Base-by-base conservation (phyloP, 2,888 invertebrate genomes). In the Microplitis manilae region DNA sequence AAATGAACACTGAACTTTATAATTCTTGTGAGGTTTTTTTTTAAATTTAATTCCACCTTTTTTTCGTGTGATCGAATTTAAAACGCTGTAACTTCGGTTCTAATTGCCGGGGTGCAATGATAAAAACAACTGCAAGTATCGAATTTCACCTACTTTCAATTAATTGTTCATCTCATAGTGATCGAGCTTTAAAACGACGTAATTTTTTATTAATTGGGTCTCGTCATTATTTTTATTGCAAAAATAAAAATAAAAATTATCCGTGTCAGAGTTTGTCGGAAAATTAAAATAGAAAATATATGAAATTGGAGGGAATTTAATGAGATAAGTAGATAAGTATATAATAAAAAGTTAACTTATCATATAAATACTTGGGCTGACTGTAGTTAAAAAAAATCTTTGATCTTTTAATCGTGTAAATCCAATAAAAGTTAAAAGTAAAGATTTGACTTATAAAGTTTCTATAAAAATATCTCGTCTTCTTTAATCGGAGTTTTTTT, bases 391-490 rank as follows among this genome's bases (percentile, higher is more conserved):
- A 15, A 6, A 39, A 9, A n/a, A 41, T 41, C 41, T 20, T 50
- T 41, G 50, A 70, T 70, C 20, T 59, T 70, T 59, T 41, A 59
- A 70, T 70, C 20, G 17, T n/a, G 59, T 50, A 38, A 70, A 59
- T 30, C 20, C 13, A 17, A 15, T n/a, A 41, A 68, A 15, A 20
- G n/a, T 50, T 9, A 39, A n/a, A n/a, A 20, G 38, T 69, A 8
- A 30, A 39, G 69, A 70, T 13, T 17, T 17, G 13, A 67, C 8
- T 50, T 20, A 13, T 30, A 30, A 68, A 50, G 50, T 50, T 50
- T 13, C 13, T 13, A 50, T 50, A 13, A 50, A 50, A 50, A 50
- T 50, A 50, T 50, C 13, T 13, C 50, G 50, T 13, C 50, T 8
- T 50, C 50, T 50, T 50, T 17, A 59, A 69, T 39, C 41, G 15